Percentiles rank a stretch among this genome's conserved stretches.
Conservation (phyloP, 2,113 vertebrate species). For the Atlantisia rogersi region DNA sequence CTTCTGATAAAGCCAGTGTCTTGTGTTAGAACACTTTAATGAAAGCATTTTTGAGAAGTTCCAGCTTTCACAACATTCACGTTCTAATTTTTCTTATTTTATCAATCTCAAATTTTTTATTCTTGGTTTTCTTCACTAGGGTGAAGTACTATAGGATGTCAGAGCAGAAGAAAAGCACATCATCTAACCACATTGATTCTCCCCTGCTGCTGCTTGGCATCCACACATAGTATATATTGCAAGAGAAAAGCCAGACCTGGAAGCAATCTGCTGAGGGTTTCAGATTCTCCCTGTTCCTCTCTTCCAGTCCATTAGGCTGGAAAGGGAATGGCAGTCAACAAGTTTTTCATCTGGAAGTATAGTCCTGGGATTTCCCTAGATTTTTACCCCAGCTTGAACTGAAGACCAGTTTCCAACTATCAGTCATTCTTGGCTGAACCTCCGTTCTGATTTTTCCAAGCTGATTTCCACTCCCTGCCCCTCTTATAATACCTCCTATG, state of each 20-base stretch:
- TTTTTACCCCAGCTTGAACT: conserved; percentile 2
- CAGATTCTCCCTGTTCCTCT: conserved; percentile 51
- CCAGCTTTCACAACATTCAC: not conserved
- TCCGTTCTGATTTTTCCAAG: not conserved
- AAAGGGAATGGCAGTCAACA: conserved; percentile 48
- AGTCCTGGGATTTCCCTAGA: conserved; percentile 33
- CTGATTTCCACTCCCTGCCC: not conserved
- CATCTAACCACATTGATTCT: conserved; percentile 6
- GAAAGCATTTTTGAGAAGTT: not conserved
- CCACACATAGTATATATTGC: not conserved
- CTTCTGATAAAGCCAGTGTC: not conserved
- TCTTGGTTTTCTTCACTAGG: not conserved
- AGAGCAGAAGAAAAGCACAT: conserved; percentile 25
- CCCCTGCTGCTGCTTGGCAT: conserved; percentile 64
- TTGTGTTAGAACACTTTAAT: not conserved
- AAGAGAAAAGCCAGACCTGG: conserved; percentile 51
- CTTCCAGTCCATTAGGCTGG: conserved; percentile 55
- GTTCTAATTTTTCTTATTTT: not conserved
- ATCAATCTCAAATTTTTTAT: not conserved
- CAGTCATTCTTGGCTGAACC: not conserved
- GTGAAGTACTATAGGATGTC: not conserved
- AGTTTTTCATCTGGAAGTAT: conserved; percentile 28
- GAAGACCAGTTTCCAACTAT: not conserved
- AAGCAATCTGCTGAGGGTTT: conserved; percentile 62
- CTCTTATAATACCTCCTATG: not conserved